Base-by-base conservation (phyloP, 2,888 invertebrate species). In the Tetragnatha montana region DNA sequence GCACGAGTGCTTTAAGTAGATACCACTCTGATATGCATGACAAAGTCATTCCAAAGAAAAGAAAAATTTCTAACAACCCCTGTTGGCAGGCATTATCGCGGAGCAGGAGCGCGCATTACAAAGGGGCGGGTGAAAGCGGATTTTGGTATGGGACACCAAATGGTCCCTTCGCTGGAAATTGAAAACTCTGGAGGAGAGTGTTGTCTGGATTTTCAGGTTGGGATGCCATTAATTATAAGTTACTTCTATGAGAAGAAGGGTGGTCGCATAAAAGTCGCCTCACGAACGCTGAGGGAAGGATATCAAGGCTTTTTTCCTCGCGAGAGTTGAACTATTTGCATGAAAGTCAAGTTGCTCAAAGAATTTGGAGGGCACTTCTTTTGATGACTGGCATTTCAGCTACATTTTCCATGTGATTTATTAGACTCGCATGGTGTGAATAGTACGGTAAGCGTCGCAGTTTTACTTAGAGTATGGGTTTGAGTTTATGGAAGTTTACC, bases 51-150 rank as follows among this genome's bases (percentile, higher is more conserved):
- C 75, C 87, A 87, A 87, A 79, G 76, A 70, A 60, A 81, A 12
- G 81, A 47, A 87, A 70, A 81, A 75, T 80, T 81, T 86, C 80
- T 73, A 86, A 80, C 79, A 68, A 80, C 71, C 69, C n/a, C 73
- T 49, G 21, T 86, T 81, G 80, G 69, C 81, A 75, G 81, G 87
- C 81, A 87, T 87, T 87, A 87, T 81, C 87, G 87, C 81, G 69
- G 81, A 87, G 60, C 81, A 81, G 81, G 71, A 69, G 69, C 79
- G 51, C 80, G 87, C 81, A 87, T 87, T 87, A 71, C 81, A 87
- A 87, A 50, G 21, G 22, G 49, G 78, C 49, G 35, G 47, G 69
- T 35, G 49, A n/a, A 19, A 49, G 22, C n/a, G 17, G 17, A 10
- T 68, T 35, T 35, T 35, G 35, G 68, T 74, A 73, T 69, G 60